Base-by-base conservation (phyloP, 2,797 vertebrate genomes). In the Anguilla anguilla region DNA sequence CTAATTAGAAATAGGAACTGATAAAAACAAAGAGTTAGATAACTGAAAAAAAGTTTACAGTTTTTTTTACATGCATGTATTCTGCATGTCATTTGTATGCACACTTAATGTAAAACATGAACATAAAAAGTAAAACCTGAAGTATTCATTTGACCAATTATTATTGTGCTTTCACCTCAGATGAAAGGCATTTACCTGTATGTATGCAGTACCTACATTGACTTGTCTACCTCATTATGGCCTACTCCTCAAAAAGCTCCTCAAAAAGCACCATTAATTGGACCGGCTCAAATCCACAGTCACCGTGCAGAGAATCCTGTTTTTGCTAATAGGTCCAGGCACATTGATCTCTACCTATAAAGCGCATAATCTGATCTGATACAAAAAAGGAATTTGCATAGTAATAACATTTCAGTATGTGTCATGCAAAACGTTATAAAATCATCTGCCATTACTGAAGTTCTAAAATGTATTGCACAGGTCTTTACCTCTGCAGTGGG, bases 241-340 rank as follows among this genome's bases (percentile, higher is more conserved):
- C 64, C 64, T 67, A 43, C 39, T 43, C 39, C 39, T 43, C 7
- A 67, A 4, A 67, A 6, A 67, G n/a, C n/a, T 67, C 64, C 22
- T n/a, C 6, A 67, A 6, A 67, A 67, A 67, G 22, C 64, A 67
- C 89, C 88, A 95, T 95, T 95, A 94, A 96, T 96, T 95, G 92
- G 90, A 89, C 91, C 3, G n/a, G 28, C 31, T 31, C 69, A 10
- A 74, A 15, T 74, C 17, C 69, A 35, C 64, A 28, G n/a, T 31
- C 67, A 69, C 67, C 13, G 9, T 46, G 43, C 19, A 25, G 35
- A 51, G 28, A 31, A 74, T 15, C 3, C 79, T 46, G 31, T 39
- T 81, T 39, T 81, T 39, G 35, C 79, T 10, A 51, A 49, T 17
- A 51, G 79, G 39, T 22, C 17, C 79, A 51, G 79, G 19, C 19